These are phyloP conservation scores for Marcusenius ussheri DNA, from an alignment of 2,113 vertebrate species.

Conservation along the genomic window DNA sequence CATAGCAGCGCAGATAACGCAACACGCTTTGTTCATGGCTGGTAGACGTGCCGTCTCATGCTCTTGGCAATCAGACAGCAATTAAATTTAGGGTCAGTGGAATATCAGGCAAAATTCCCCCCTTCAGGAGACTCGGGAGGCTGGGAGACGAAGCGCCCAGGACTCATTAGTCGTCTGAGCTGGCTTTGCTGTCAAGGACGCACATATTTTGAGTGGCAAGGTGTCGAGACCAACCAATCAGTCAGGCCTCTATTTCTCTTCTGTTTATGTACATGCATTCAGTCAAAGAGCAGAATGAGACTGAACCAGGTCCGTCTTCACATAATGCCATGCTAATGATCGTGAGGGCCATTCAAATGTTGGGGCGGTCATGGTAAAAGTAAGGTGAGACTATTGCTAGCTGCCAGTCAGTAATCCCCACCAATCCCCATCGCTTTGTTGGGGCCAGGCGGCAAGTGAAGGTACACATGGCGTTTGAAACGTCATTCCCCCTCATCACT, in stretches of 20 bases:
- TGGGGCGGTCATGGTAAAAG: background rate
- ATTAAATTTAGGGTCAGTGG: background rate
- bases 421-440: background rate
- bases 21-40: background rate
- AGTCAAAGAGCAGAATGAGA: background rate
- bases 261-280: background rate
- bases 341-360: background rate
- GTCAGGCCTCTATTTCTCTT: background rate
- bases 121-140: background rate
- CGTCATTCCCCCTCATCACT: background rate
- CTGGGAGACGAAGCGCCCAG: background rate
- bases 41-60: background rate
- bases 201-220: background rate
- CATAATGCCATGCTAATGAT: background rate
- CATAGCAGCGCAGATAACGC: background rate
- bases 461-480: background rate
- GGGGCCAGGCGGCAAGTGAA: background rate
- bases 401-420: background rate
- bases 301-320: background rate
- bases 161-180: background rate
- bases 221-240: background rate
- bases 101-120: background rate
- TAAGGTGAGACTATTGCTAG: background rate
- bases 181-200: background rate
- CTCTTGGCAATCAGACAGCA: background rate